Evolutionary conservation across 2,113 vertebrate species (phyloP).

Genomic region (Globicephala melas): DNA sequence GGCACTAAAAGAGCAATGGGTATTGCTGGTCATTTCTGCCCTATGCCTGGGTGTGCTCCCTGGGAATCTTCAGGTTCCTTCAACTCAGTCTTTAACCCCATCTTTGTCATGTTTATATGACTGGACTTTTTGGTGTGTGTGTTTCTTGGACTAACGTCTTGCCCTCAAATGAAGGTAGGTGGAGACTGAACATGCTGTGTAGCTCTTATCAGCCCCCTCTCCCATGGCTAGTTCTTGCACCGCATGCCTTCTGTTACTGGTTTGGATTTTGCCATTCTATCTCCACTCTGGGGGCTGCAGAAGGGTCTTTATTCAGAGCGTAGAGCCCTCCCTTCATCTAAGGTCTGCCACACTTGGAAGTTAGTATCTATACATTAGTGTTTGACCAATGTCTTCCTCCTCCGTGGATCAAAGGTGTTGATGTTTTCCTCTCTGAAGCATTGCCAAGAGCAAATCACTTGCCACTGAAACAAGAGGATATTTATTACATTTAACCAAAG

Average conservation of each 20-base stretch:
- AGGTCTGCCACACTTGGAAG: background rate
- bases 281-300: background rate
- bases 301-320: background rate
- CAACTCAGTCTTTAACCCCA: background rate
- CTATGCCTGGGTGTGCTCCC: background rate
- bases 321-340: too few species aligned
- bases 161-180: background rate
- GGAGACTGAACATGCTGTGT: background rate
- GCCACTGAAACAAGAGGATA: background rate
- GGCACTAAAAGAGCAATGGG: background rate
- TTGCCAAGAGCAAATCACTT: constrained; percentile 5
- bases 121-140: background rate
- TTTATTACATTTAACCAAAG: constrained; percentile 2
- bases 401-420: background rate
- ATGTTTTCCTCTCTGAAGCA: constrained; percentile 15
- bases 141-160: background rate
- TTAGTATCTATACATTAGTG: background rate
- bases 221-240: background rate
- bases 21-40: background rate
- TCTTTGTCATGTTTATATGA: background rate
- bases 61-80: background rate
- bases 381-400: background rate
- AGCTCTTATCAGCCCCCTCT: background rate
- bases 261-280: background rate
- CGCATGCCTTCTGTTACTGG: background rate